A percentile compares a stretch with the other conserved stretches of the same genome.
Conservation (phyloP, 2,888 invertebrate genomes). For the Melanchra persicariae region DNA sequence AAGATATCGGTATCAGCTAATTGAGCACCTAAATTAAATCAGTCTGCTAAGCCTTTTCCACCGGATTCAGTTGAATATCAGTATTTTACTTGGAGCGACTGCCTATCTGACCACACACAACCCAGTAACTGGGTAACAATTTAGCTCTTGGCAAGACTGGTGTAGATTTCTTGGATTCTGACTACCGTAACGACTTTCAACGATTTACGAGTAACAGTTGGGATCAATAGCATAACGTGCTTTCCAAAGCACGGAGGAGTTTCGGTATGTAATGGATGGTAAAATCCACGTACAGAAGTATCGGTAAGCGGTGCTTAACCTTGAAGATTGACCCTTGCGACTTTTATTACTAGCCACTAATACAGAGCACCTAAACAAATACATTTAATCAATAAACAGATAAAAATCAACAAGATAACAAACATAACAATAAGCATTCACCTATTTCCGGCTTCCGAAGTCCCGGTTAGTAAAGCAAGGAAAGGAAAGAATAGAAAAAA, state of each 20-base stretch:
- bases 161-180: too few species aligned
- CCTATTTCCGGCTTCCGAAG: conserved; percentile 67
- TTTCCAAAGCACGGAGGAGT: neutral
- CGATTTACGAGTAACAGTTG: too few species aligned
- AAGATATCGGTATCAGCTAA: neutral
- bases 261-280: neutral
- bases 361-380: conserved; percentile 33
- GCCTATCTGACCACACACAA: too few species aligned
- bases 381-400: conserved; percentile 57
- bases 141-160: neutral
- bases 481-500: conserved; percentile 43
- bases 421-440: conserved; percentile 57
- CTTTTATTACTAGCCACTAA: neutral
- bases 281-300: neutral
- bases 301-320: neutral
- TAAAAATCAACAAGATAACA: conserved; percentile 63
- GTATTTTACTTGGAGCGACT: too few species aligned
- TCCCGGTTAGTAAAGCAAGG: conserved; percentile 43
- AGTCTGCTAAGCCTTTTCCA: neutral
- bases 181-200: too few species aligned
- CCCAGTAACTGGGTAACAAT: neutral
- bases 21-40: neutral
- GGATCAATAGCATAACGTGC: neutral
- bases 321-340: neutral
- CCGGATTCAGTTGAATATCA: too few species aligned